Base-by-base conservation (phyloP, 2,888 invertebrate species). In the Napeogenes inachia region DNA sequence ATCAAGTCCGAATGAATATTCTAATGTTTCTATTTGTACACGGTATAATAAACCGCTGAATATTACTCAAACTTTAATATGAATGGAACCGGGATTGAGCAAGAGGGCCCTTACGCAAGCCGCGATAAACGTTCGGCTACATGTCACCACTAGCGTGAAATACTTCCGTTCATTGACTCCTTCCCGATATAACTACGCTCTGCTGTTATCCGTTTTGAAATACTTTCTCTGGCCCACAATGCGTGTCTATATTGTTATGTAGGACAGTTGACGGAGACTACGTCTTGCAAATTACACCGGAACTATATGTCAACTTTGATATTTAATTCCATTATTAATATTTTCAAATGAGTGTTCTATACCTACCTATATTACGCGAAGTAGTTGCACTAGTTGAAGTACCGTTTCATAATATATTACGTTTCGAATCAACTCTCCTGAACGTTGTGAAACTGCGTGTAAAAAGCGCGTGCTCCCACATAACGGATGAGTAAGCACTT, bases 141-240 rank as follows among this genome's bases (percentile, higher is more conserved):
- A 83, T 89, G 87, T 88, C 89, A 87, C 87, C 76, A 75, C 83
- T 21, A 21, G 82, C 81, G 85, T 87, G 85, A 88, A 89, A 88
- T 79, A 88, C 88, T 89, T 89, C 89, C 90, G 90, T 89, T 89
- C 89, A 83, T 89, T 89, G 90, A 90, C 90, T 89, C 86, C 83
- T 85, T 84, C 85, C 87, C 85, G 83, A 89, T 88, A 86, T 87
- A 87, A 85, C 81, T 76, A 77, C 74, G 80, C 79, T 80, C 77
- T 78, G 70, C 78, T 72, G 70, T 69, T 73, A 72, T 73, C 70
- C 75, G 76, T 89, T 83, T 87, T 84, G 87, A 85, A 86, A 89
- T 77, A 79, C 77, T 80, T 82, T 81, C 76, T 80, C 76, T 77
- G 78, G 71, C 73, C 74, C 75, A 77, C 76, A 75, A 73, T 75